Evolutionary conservation across 2,888 invertebrate genomes (phyloP).

Genomic region (Tetragonula carbonaria): DNA sequence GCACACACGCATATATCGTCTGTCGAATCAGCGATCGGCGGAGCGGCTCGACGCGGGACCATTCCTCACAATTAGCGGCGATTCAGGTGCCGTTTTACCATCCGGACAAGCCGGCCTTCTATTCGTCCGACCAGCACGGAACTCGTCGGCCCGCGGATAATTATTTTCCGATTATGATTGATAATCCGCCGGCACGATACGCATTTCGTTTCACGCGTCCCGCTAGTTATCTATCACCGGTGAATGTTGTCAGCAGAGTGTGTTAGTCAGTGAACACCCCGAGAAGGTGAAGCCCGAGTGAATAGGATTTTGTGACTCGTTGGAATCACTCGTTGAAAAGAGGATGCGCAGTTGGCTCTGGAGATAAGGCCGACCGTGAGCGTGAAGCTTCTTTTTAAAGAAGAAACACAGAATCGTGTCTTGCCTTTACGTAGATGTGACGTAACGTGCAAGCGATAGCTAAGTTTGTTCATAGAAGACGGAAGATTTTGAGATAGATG

Average conservation of each 20-base stretch:
- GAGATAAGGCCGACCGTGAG: conserved; percentile 22
- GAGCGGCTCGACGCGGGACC: conserved; percentile 60
- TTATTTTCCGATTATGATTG: conserved; percentile 76
- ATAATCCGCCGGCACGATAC: conserved; percentile 64
- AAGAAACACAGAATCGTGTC: background rate
- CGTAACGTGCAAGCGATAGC: background rate
- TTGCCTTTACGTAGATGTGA: background rate
- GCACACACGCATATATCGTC: conserved; percentile 53
- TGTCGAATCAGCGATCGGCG: conserved; percentile 73
- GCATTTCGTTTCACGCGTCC: conserved; percentile 12
- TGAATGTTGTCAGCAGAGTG: conserved; percentile 39
- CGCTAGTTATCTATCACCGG: conserved; percentile 63
- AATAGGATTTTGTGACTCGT: conserved; percentile 36
- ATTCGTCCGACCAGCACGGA: conserved; percentile 51
- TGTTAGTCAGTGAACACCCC: conserved; percentile 32
- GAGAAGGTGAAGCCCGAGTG: background rate
- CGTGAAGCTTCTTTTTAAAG: background rate
- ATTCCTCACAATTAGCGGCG: conserved; percentile 77
- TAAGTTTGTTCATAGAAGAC: background rate
- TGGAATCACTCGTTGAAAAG: conserved; percentile 8
- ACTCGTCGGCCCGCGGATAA: conserved; percentile 64
- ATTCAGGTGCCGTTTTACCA: conserved; percentile 69
- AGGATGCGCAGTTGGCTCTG: background rate
- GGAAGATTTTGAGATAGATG: background rate
- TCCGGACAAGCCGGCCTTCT: conserved; percentile 48